Base-by-base conservation (phyloP, 2,113 vertebrate genomes). In the Ceyx melanurus region DNA sequence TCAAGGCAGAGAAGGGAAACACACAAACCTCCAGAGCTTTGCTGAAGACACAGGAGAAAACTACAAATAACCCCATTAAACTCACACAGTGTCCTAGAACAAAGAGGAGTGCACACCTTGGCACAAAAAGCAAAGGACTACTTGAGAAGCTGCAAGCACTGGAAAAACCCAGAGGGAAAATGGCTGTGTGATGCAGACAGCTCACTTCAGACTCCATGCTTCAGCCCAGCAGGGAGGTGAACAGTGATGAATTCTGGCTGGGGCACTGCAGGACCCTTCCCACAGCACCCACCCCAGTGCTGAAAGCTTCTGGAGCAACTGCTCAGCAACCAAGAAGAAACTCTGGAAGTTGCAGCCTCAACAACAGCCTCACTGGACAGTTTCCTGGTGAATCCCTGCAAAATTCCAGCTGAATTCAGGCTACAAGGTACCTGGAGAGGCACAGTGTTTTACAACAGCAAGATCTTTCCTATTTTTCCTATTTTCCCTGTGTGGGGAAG, bases 11-110 rank as follows among this genome's bases (percentile, higher is more conserved):
- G 28, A 73, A 83, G 50, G 68, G 28, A 73, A 91, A 76, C 54
- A 79, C 66, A 82, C 31, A 84, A 28, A 89, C 68, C 84, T 80
- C 94, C 13, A 57, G 75, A 58, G 86, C 42, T 86, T 76, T 93
- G 42, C 33, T 74, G 45, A 72, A 74, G 62, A 76, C 56, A 37
- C 7, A 8, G 22, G 22, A 84, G 60, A 68, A 95, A 85, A 79
- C 67, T 64, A 82, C 61, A 45, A 82, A 92, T 91, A 90, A 71
- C 54, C 10, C 29, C 28, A 10, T 76, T 83, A 89, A 76, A 78
- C 29, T 90, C 65, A 51, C 17, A 15, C 26, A 6, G 25, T 77
- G 51, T 67, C 86, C 77, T 87, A 88, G 84, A 70, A 61, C 70
- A 87, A 92, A 84, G 48, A 3, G 4, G 43, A 86, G 58, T 12